Evolutionary conservation across 2,113 vertebrate species (phyloP).

Genomic region (Planiliza haematocheilus): DNA sequence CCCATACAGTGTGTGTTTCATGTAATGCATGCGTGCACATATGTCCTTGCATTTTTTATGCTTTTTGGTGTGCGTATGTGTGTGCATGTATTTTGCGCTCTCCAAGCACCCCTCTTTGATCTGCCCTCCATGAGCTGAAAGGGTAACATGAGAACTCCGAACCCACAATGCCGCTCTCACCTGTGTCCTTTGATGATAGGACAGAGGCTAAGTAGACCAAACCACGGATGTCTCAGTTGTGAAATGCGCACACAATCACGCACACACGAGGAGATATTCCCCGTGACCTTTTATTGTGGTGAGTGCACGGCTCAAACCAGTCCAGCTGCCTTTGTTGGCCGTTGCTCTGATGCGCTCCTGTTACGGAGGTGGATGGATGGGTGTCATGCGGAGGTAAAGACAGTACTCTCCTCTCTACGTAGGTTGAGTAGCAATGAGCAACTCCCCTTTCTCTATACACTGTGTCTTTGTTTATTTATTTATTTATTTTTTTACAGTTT

Average conservation of each 20-base stretch:
- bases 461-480: conserved; percentile 11
- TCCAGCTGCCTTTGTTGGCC: conserved; percentile 76
- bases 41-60: conserved; percentile 55
- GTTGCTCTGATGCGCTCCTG: conserved; percentile 73
- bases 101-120: conserved; percentile 82
- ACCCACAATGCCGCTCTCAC: conserved; percentile 84
- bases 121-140: conserved; percentile 81
- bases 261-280: conserved; percentile 59
- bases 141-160: conserved; percentile 82
- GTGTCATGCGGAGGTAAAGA: conserved; percentile 75
- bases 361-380: conserved; percentile 76
- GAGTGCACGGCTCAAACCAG: conserved; percentile 73
- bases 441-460: conserved; percentile 8
- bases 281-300: conserved; percentile 78
- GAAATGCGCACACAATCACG: conserved; percentile 51
- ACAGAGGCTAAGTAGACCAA: conserved; percentile 81
- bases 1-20: not conserved
- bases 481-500: not conserved
- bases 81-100: conserved; percentile 69
- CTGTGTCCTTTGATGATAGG: conserved; percentile 85
- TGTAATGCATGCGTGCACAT: conserved; percentile 25
- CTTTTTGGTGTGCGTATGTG: conserved; percentile 32
- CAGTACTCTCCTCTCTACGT: conserved; percentile 54
- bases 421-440: not conserved
- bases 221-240: conserved; percentile 79